Evolutionary conservation across 2,888 invertebrate genomes (phyloP).

Genomic region (Allacma fusca): DNA sequence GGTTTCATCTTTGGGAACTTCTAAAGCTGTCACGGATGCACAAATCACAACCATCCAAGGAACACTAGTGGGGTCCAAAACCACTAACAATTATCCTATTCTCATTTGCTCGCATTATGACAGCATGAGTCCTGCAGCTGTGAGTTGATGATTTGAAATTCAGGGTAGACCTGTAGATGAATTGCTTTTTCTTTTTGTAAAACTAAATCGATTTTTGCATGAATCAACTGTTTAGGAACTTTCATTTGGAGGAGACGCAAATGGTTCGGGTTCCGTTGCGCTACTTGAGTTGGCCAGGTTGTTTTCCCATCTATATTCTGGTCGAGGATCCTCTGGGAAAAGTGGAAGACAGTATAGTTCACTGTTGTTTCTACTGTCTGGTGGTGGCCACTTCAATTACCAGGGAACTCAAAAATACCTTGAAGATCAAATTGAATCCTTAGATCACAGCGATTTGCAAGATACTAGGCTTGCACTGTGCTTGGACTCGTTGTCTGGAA

Average conservation of each 20-base stretch:
- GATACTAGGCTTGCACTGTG: conserved; percentile 91
- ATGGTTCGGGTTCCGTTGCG: conserved; percentile 88
- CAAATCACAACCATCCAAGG: conserved; percentile 88
- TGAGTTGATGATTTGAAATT: conserved; percentile 64
- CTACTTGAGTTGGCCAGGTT: conserved; percentile 86
- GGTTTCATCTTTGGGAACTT: conserved; percentile 79
- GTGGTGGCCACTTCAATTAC: conserved; percentile 92
- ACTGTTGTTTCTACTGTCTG: conserved; percentile 86
- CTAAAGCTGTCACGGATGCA: conserved; percentile 76
- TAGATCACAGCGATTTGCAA: conserved; percentile 67
- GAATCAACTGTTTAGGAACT: conserved; percentile 72
- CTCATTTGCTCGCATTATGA: conserved; percentile 94
- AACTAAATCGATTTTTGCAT: too few species aligned
- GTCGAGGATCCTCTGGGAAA: conserved; percentile 69
- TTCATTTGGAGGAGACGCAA: conserved; percentile 88
- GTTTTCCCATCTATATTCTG: conserved; percentile 85
- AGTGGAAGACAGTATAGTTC: conserved; percentile 71
- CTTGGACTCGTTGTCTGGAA: conserved; percentile 74
- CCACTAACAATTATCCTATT: conserved; percentile 78
- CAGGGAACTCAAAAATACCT: conserved; percentile 96
- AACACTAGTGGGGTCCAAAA: conserved; percentile 78
- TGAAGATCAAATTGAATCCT: conserved; percentile 83
- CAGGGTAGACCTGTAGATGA: too few species aligned
- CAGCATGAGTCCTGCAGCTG: conserved; percentile 87
- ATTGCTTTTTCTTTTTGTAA: too few species aligned